These are phyloP conservation scores for Archocentrus centrarchus DNA, from an alignment of 2,113 vertebrate genomes.

Conservation along the genomic window DNA sequence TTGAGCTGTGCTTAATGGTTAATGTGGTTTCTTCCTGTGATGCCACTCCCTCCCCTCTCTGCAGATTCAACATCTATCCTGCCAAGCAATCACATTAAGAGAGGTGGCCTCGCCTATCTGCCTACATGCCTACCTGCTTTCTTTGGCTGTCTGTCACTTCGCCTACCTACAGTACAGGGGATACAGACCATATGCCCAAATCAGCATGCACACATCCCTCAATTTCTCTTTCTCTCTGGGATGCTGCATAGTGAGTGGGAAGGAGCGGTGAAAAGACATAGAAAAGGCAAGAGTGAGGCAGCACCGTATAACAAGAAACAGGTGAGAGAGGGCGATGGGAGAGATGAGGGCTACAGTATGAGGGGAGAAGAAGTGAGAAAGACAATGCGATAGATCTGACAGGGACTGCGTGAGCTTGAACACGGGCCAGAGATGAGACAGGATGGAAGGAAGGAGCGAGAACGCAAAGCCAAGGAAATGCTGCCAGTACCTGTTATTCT, in stretches of 20 bases:
- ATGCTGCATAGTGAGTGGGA: slow-evolving; percentile 49
- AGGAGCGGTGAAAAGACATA: slow-evolving; percentile 19
- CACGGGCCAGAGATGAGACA: slow-evolving; percentile 34
- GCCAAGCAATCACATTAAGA: slow-evolving; percentile 44
- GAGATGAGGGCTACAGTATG: slow-evolving; percentile 33
- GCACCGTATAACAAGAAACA: slow-evolving; percentile 53
- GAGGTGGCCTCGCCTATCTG: slow-evolving; percentile 20
- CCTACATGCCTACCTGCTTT: slow-evolving; percentile 16
- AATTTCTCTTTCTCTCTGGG: slow-evolving; percentile 29
- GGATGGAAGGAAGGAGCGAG: not conserved
- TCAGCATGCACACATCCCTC: slow-evolving; percentile 19
- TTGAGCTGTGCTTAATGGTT: slow-evolving; percentile 74
- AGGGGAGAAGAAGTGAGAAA: slow-evolving; percentile 44
- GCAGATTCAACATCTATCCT: slow-evolving; percentile 44
- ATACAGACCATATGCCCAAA: slow-evolving; percentile 39
- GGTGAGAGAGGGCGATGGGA: slow-evolving; percentile 37
- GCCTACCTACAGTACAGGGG: slow-evolving; percentile 38
- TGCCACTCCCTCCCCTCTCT: slow-evolving; percentile 21
- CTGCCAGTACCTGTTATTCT: slow-evolving; percentile 54
- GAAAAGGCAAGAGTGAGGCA: slow-evolving; percentile 13
- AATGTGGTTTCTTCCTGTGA: slow-evolving; percentile 64
- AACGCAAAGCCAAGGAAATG: slow-evolving; percentile 23
- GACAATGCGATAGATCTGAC: slow-evolving; percentile 61
- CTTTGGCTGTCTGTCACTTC: slow-evolving; percentile 43
- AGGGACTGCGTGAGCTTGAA: slow-evolving; percentile 46